Evolutionary conservation across 2,888 invertebrate genomes (phyloP), one percentile per base, ranked within the genome.

Genomic region (Invenusta paracnida): DNA sequence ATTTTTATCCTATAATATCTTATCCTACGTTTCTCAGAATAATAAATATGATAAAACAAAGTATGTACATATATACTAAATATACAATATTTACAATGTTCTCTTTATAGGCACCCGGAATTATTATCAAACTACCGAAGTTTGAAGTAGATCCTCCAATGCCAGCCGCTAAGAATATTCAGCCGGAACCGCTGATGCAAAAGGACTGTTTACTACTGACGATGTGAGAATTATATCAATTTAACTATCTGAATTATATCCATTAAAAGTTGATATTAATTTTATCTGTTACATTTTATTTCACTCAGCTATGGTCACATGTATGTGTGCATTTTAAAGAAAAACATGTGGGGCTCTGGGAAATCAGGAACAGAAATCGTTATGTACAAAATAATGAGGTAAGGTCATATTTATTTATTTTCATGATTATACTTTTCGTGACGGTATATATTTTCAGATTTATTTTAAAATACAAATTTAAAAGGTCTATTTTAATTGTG

Each of bases 271-370:
- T 11, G 5, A 48, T 11, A 48, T 11, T 48, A 48, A 48, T 17
- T 11, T 48, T 48, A 5, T 48, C 48, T 17, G 5, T 48, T 48
- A 48, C 17, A 48, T 73, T 5, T 73, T 73, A 2, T 13, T n/a
- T 2, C 23, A 13, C 23, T 73, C 73, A 73, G 73, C 27, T 73
- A 73, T 73, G 73, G 73, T 73, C 73, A 73, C 23, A 23, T 23
- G 17, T 73, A 73, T 73, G 25, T 73, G 11, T 73, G 73, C 25
- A 73, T 73, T n/a, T 23, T 73, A 25, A 73, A 73, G 25, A 73
- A 73, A 25, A 73, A 73, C 25, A 73, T 73, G 73, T 73, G 73
- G 73, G 73, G 73, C 73, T 73, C 73, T 5, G 73, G 73, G 27
- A 73, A 73, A 23, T 73, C 73, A 25, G 73, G 73, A 73, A 73